Evolutionary conservation across 2,888 invertebrate species (phyloP).

Genomic region (Sussaba pulchella): DNA sequence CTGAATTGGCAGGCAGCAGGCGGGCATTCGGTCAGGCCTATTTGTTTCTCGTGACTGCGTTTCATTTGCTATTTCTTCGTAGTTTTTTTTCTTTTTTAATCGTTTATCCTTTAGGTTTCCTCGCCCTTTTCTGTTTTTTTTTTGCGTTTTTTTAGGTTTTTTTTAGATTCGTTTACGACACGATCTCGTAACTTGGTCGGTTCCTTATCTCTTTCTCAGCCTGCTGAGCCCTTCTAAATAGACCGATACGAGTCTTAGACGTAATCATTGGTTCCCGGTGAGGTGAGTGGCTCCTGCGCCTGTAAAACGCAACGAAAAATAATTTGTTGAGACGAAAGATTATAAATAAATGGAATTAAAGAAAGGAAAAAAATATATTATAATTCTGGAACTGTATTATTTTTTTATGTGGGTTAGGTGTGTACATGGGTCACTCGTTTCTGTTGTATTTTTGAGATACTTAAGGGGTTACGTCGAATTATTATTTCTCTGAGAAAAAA

Average conservation of each 20-base stretch:
- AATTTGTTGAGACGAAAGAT: not conserved
- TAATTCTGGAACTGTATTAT: no score
- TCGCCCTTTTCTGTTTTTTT: constrained; percentile 31
- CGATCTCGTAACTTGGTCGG: constrained; percentile 71
- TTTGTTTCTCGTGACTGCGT: constrained; percentile 63
- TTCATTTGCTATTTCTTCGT: constrained; percentile 70
- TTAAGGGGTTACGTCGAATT: no score
- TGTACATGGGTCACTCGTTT: constrained; percentile 1
- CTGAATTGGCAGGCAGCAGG: constrained; percentile 82
- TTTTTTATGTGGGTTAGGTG: no score
- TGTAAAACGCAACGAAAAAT: constrained; percentile 83
- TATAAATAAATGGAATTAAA: no score
- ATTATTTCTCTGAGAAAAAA: no score
- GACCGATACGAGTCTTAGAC: constrained; percentile 86
- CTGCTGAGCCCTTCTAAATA: constrained; percentile 78
- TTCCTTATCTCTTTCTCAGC: constrained; percentile 72
- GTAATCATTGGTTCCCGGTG: constrained; percentile 92
- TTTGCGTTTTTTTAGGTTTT: constrained; percentile 64
- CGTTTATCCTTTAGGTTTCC: constrained; percentile 64
- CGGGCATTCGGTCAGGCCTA: constrained; percentile 75
- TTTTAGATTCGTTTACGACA: constrained; percentile 58
- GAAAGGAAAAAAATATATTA: no score
- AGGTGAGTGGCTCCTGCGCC: constrained; percentile 93
- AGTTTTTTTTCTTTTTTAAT: constrained; percentile 40
- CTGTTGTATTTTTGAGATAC: no score